Evolutionary conservation across 2,797 vertebrate genomes (phyloP), one percentile per base, ranked within the genome.

Genomic region (Netta rufina): DNA sequence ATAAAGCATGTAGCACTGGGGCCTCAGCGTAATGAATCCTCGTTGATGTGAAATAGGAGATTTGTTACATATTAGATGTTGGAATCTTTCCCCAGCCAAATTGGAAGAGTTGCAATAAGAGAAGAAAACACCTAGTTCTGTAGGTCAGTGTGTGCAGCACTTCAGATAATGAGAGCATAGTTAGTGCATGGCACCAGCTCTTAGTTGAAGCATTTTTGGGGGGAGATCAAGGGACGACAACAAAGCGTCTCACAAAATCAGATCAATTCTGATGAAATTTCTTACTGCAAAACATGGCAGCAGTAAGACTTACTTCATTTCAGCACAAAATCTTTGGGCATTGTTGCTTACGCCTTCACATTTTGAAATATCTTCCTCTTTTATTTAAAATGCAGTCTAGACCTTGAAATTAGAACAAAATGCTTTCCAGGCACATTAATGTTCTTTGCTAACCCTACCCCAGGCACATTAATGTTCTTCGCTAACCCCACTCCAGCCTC

Each of bases 11-110:
- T 76, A 94, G 94, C 85, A 39, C 57, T 87, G 94, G 80, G 94
- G 38, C 41, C 57, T 93, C 53, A 79, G 82, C 33, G 6, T 96
- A 97, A 98, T 97, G 96, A 97, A 96, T 92, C 96, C 95, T 96
- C 79, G 72, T 88, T 96, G 97, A 96, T 92, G 94, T 77, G 93
- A 95, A 97, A 83, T 83, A 65, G 91, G 95, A 95, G 88, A 82
- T 94, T 96, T 45, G 62, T 95, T 96, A 87, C 85, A 58, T 92
- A 72, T 89, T 62, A 95, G 96, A 87, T 39, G 79, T 21, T 93
- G 56, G 94, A 96, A 95, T 90, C 80, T 69, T 96, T 94, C 81
- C 72, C 43, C 65, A 90, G 87, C 79, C 80, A 84, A 93, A 82
- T 49, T 65, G 64, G 86, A 96, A 92, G 64, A 92, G 78, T 78